Evolutionary conservation across 1,140 invertebrate genomes (phyloP).

Genomic region (Papilio xuthus): DNA sequence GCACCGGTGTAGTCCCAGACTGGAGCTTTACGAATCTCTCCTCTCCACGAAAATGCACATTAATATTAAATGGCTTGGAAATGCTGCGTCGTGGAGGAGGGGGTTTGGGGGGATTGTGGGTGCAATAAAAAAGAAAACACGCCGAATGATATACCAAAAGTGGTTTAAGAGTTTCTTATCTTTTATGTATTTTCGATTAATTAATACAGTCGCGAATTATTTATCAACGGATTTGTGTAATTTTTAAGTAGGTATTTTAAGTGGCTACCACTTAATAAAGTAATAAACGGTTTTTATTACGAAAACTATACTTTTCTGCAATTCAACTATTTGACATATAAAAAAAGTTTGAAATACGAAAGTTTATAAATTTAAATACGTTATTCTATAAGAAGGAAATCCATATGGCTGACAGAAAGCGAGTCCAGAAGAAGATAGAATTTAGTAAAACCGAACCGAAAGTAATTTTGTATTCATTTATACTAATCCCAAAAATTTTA

Average conservation of each 20-base stretch:
- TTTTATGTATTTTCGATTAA: conserved; percentile 51
- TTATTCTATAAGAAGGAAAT: too few species aligned
- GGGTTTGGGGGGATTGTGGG: conserved; percentile 48
- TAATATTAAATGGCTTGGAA: conserved; percentile 82
- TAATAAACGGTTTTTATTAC: too few species aligned
- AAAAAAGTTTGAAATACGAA: too few species aligned
- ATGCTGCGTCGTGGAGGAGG: conserved; percentile 71
- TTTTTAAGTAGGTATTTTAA: background rate
- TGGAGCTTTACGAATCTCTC: conserved; percentile 77
- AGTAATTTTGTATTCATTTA: too few species aligned
- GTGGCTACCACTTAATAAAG: too few species aligned
- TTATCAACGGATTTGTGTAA: background rate
- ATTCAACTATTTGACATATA: too few species aligned
- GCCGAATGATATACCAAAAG: conserved; percentile 70
- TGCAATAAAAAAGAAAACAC: conserved; percentile 75
- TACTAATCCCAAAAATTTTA: too few species aligned
- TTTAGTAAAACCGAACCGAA: too few species aligned
- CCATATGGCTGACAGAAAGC: too few species aligned
- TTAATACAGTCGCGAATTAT: conserved; percentile 1
- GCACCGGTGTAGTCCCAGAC: conserved; percentile 69
- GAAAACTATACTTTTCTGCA: too few species aligned
- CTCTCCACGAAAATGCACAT: conserved; percentile 80
- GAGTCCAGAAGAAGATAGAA: too few species aligned
- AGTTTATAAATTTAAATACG: too few species aligned
- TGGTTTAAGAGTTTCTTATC: conserved; percentile 58